Evolutionary conservation across 2,888 invertebrate species (phyloP), one percentile per base, ranked within the genome.

Genomic region (Drosophila colorata): DNA sequence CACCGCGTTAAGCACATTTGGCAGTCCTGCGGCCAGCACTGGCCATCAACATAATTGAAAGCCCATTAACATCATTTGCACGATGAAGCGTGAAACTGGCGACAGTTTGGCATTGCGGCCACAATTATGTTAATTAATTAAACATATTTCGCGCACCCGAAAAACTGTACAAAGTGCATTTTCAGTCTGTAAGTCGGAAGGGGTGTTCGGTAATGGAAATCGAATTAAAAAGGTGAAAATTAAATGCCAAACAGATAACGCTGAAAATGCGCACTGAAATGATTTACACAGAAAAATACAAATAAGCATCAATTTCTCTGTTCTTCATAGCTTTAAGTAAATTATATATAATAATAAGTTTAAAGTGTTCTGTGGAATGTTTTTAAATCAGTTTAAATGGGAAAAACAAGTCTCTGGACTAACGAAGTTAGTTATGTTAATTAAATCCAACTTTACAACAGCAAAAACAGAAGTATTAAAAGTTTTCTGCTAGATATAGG

Each of bases 101-200:
- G 72, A 78, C 82, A 85, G 47, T 69, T 78, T 56, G 52, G 11
- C 31, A 35, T 43, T 52, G 35, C 47, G 48, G 33, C 43, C 25
- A 20, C 57, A 72, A 75, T 87, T 85, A 68, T 86, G 80, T 82
- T 86, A 79, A 83, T 86, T 88, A 88, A 79, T 82, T 88, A 82
- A 73, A 82, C 60, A 70, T 63, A 70, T 68, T 84, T 68, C 37
- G 60, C 33, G 43, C 40, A 16, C 16, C 37, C 44, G 37, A 51
- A 73, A 67, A 67, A 47, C 38, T 40, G 5, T 61, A 64, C 35
- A 51, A 60, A 69, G 60, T 55, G 28, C 20, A 44, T 44, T 44
- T 44, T 13, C 9, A 44, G n/a, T 25, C 14, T 25, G 23, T 20
- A 18, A 49, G 11, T 14, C 4, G 9, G 8, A 18, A 28, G 4